Evolutionary conservation across 2,797 vertebrate species (phyloP).

Genomic region (Selene dorsalis): DNA sequence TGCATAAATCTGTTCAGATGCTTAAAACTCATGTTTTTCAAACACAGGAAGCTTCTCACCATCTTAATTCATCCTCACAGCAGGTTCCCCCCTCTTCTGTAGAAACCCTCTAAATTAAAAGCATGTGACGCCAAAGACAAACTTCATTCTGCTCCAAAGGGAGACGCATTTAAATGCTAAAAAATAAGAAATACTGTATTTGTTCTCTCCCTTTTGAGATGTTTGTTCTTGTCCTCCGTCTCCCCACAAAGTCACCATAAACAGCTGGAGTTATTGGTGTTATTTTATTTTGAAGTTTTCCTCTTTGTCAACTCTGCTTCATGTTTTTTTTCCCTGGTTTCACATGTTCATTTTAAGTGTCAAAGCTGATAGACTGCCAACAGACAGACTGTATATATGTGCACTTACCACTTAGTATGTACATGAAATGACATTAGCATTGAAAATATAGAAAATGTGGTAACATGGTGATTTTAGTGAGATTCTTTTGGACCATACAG

Average conservation of each 20-base stretch:
- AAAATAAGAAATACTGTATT: constrained; percentile 12
- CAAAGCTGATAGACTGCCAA: constrained; percentile 78
- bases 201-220: neutral
- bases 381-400: constrained; percentile 62
- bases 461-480: constrained; percentile 55
- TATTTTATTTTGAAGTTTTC: neutral
- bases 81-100: neutral
- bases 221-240: neutral
- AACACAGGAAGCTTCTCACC: neutral
- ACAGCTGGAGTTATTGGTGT: constrained; percentile 25
- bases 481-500: constrained; percentile 67
- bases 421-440: constrained; percentile 54
- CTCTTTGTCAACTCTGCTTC: constrained; percentile 12
- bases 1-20: neutral
- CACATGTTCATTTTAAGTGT: constrained; percentile 53
- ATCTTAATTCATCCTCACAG: neutral
- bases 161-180: neutral
- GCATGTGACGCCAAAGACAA: neutral
- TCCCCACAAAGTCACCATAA: constrained; percentile 18
- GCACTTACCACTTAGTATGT: constrained; percentile 77
- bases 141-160: neutral
- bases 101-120: neutral
- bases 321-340: constrained; percentile 21
- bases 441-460: constrained; percentile 28
- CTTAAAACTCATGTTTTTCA: neutral